phyloP scores from a whole-genome alignment of 2,113 vertebrate genomes.

The Zapus hudsonius region DNA sequence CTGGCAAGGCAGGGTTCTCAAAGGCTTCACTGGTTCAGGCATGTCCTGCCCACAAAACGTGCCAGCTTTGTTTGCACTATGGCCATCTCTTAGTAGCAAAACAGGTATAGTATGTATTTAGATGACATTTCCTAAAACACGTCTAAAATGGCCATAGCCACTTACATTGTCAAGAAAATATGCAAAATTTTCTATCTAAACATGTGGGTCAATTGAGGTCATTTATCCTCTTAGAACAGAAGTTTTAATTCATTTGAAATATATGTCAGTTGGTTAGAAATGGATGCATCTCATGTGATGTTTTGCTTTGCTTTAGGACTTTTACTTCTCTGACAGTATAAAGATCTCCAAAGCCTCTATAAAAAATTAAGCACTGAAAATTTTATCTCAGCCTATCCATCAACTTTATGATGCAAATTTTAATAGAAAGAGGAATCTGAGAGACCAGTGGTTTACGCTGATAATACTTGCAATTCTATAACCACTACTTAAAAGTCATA shows the following conservation, averaged over 20 bases:
- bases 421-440: slow-evolving; percentile 6
- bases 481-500: slow-evolving; percentile 17
- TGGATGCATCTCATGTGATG: background rate
- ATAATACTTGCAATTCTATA: slow-evolving; percentile 30
- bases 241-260: slow-evolving; percentile 35
- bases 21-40: background rate
- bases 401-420: slow-evolving; percentile 36
- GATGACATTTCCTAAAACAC: background rate
- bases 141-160: background rate
- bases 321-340: slow-evolving; percentile 23
- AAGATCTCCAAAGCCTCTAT: background rate
- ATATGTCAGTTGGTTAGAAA: background rate
- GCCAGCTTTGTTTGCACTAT: background rate
- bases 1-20: no score
- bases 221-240: background rate
- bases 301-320: slow-evolving; percentile 34
- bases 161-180: slow-evolving; percentile 37
- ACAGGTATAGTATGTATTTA: background rate
- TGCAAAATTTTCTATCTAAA: background rate
- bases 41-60: background rate
- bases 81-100: background rate
- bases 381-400: background rate
- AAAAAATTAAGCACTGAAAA: slow-evolving; percentile 33
- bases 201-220: background rate
- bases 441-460: slow-evolving; percentile 19